Base-by-base conservation (phyloP, 1,140 invertebrate species). In the Drosophila pandora region DNA sequence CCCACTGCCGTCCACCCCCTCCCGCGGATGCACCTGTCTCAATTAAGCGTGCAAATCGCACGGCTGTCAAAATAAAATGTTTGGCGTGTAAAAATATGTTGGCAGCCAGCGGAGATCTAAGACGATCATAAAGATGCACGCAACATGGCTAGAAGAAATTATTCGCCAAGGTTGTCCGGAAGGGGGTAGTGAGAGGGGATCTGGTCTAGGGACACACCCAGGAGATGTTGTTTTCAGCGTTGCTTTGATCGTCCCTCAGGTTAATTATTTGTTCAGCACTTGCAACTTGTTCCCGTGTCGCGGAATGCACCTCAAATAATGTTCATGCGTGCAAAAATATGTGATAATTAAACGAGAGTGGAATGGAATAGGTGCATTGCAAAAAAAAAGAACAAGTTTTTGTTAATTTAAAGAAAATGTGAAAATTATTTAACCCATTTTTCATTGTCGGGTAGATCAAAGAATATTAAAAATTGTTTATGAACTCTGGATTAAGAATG, bases 1-100 rank as follows among this genome's bases (percentile, higher is more conserved):
- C 25, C 22, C 21, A 39, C 21, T 34, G 25, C 17, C 49, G 4
- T 8, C 37, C 30, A 34, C 57, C 43, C 56, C 25, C 34, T 30
- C 28, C 55, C 34, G 28, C 41, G 49, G 34, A 22, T 69, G 79
- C 83, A 87, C 83, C 83, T 87, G 83, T 87, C 79, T 88, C 79
- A 87, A 87, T 87, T 87, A 87, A 88, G 83, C 83, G 83, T 88
- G 83, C 83, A 87, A 88, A 87, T 87, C 83, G 83, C 79, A 78
- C 60, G 79, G 64, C 80, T 87, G 83, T 87, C 83, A 87, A 76
- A 87, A 60, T 63, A 88, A 79, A 87, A 88, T 88, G 79, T 84
- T 76, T 75, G 61, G 73, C 57, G 74, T 75, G 59, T 63, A 74
- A 54, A 67, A 78, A 75, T 71, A 67, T 62, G 72, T 47, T 67